phyloP scores from a whole-genome alignment of 2,888 invertebrate genomes.

The Noctua janthina region DNA sequence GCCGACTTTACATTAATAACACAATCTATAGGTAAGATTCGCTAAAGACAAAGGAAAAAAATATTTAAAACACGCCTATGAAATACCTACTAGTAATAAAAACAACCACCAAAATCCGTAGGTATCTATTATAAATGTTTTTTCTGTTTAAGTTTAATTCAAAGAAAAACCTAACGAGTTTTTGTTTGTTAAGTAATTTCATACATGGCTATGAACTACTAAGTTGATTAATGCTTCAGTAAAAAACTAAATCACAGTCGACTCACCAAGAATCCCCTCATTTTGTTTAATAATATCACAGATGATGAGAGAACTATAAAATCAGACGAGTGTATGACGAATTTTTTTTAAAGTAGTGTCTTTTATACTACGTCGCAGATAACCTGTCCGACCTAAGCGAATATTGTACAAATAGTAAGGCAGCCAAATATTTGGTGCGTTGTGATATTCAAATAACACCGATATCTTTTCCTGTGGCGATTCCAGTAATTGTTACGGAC shows the following conservation, averaged over 20 bases:
- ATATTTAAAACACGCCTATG: not conserved
- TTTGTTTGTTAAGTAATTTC: not conserved
- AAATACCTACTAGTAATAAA: not conserved
- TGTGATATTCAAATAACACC: conserved; percentile 32
- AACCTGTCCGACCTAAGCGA: conserved; percentile 60
- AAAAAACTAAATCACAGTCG: not conserved
- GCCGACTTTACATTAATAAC: not conserved
- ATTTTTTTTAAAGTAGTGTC: conserved; percentile 58
- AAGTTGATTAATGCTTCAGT: not conserved
- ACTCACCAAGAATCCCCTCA: conserved; percentile 77
- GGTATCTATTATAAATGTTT: not conserved
- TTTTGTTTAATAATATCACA: conserved; percentile 65
- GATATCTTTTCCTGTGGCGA: conserved; percentile 70
- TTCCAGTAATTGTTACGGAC: conserved; percentile 64
- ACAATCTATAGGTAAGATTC: not conserved
- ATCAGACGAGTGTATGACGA: conserved; percentile 44
- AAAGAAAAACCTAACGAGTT: not conserved
- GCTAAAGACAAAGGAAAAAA: not conserved
- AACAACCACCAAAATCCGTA: not conserved
- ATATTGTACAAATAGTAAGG: conserved; percentile 68
- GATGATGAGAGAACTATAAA: conserved; percentile 41
- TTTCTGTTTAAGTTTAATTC: not conserved
- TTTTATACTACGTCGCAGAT: conserved; percentile 68
- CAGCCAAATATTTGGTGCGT: conserved; percentile 41
- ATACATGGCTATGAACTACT: not conserved